Conservation (phyloP, 2,797 vertebrate species). For the Euthynnus affinis region DNA sequence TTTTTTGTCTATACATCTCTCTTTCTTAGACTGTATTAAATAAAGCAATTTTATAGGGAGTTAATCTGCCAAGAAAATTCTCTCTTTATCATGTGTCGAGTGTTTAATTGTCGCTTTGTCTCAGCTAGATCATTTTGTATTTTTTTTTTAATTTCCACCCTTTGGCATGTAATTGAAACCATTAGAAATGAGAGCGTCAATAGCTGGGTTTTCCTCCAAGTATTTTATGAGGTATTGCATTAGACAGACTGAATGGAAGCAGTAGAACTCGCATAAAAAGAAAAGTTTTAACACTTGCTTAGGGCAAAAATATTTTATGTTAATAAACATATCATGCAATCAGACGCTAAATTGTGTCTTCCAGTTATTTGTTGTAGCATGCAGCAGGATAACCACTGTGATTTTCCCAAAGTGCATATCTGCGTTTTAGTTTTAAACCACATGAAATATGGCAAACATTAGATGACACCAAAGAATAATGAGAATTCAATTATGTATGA, state of each 20-base stretch:
- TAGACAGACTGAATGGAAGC: constrained; percentile 44
- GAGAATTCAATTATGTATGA: background rate
- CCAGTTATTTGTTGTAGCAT: constrained; percentile 5
- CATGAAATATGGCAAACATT: constrained; percentile 8
- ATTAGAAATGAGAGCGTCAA: constrained; percentile 47
- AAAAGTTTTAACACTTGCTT: constrained; percentile 31
- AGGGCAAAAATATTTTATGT: constrained; percentile 30
- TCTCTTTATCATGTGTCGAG: background rate
- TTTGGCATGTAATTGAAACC: constrained; percentile 26
- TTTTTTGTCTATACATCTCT: constrained; percentile 11
- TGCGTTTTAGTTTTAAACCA: constrained; percentile 1
- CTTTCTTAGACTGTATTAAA: constrained; percentile 21
- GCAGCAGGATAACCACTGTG: background rate
- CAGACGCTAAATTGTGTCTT: constrained; percentile 5
- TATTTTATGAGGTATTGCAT: constrained; percentile 56
- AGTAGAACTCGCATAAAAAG: constrained; percentile 31
- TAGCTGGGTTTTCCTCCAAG: constrained; percentile 19
- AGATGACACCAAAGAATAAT: background rate
- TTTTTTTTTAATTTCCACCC: constrained; percentile 24
- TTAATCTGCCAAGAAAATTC: constrained; percentile 14
- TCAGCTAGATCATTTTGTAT: constrained; percentile 27
- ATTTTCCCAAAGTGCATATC: constrained; percentile 8
- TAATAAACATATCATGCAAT: constrained; percentile 47
- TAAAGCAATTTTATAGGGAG: constrained; percentile 14
- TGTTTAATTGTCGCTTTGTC: constrained; percentile 36